Evolutionary conservation across 2,888 invertebrate genomes (phyloP).

Genomic region (Poecilobothrus nobilitatus): DNA sequence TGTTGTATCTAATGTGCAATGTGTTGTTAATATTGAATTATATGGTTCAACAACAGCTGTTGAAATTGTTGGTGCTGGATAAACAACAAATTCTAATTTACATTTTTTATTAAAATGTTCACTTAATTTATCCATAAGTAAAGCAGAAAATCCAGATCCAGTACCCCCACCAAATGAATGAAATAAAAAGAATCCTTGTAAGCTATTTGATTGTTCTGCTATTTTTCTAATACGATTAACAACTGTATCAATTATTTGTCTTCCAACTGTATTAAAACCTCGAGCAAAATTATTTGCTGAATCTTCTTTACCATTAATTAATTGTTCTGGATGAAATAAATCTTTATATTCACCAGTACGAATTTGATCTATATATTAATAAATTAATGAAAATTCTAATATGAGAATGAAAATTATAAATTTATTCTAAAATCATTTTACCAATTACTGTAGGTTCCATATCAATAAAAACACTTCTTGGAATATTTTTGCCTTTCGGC

Average conservation of each 20-base stretch:
- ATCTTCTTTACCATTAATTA: constrained; percentile 78
- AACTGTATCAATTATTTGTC: constrained; percentile 61
- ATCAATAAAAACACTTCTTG: constrained; percentile 77
- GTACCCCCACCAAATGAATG: constrained; percentile 78
- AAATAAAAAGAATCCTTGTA: constrained; percentile 74
- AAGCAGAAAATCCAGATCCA: constrained; percentile 75
- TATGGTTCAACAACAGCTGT: constrained; percentile 89
- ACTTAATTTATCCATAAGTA: constrained; percentile 72
- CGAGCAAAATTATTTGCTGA: constrained; percentile 80
- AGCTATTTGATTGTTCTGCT: constrained; percentile 66
- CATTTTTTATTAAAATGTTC: constrained; percentile 79
- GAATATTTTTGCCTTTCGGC: constrained; percentile 75
- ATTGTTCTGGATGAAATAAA: constrained; percentile 73
- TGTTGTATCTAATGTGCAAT: constrained; percentile 71
- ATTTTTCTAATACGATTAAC: constrained; percentile 63
- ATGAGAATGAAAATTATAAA: too few relatives aligned
- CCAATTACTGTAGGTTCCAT: constrained; percentile 84
- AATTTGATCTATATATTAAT: constrained; percentile 47
- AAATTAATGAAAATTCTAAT: too few relatives aligned
- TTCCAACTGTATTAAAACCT: constrained; percentile 73
- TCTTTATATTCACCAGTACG: constrained; percentile 59
- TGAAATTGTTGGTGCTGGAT: constrained; percentile 53
- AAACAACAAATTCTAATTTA: constrained; percentile 56
- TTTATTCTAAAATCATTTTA: constrained; percentile 30
- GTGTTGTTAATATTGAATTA: constrained; percentile 80